Percentiles rank a stretch among this genome's conserved stretches.
phyloP scores from a whole-genome alignment of 92 coral and sea anemone species.

The Pocillopora meandrina region DNA sequence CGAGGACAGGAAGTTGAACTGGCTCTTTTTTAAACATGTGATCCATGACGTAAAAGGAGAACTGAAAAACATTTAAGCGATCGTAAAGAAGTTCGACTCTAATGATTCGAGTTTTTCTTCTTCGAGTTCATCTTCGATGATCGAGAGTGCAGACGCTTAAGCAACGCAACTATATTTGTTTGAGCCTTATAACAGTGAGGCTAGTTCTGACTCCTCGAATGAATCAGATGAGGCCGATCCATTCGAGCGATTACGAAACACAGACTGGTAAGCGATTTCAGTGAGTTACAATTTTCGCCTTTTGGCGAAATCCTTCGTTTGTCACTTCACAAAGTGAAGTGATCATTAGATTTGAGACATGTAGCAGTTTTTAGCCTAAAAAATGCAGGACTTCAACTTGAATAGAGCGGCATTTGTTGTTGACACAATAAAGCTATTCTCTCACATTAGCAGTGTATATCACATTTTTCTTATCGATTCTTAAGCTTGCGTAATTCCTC shows the following conservation, averaged over 20 bases:
- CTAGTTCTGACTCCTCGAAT: not conserved
- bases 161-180: not conserved
- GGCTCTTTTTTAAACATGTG: not conserved
- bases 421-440: too few species aligned
- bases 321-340: not conserved
- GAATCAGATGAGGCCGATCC: not conserved
- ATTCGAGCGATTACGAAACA: conserved; percentile 3
- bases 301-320: not conserved
- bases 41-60: not conserved
- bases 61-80: not conserved
- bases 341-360: not conserved
- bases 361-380: not conserved
- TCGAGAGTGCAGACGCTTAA: not conserved
- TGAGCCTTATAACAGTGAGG: not conserved
- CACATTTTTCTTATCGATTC: too few species aligned
- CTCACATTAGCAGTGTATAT: too few species aligned
- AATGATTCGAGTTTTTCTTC: not conserved
- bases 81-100: not conserved
- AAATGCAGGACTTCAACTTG: too few species aligned
- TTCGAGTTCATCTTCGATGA: not conserved
- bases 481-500: too few species aligned
- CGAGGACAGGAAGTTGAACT: not conserved
- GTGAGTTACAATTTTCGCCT: not conserved
- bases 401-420: too few species aligned
- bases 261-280: not conserved